A percentile compares a stretch with the other conserved stretches of the same genome.
Evolutionary conservation across 1,140 invertebrate species (phyloP).

Genomic region (Aradophagus sp.): DNA sequence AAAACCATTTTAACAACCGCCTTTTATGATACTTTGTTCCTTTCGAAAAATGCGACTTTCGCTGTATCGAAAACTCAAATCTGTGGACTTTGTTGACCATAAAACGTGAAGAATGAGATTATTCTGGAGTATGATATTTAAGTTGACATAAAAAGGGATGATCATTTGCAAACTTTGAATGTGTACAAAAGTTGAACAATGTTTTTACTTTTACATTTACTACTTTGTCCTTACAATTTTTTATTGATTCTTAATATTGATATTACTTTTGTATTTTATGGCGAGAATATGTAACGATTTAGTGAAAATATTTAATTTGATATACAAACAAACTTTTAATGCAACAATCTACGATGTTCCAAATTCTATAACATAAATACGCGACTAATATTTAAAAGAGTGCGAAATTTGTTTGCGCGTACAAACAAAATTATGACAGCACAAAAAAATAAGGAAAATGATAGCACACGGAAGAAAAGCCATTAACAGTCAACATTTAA

Average conservation of each 20-base stretch:
- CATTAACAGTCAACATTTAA: constrained; percentile 47
- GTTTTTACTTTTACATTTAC: constrained; percentile 13
- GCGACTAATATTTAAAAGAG: no score
- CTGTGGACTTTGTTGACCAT: constrained; percentile 34
- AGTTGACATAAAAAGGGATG: constrained; percentile 32
- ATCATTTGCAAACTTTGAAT: constrained; percentile 28
- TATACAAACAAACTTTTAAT: no score
- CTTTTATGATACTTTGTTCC: constrained; percentile 46
- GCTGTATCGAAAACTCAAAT: constrained; percentile 41
- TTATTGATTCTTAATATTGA: neutral
- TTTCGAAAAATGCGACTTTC: constrained; percentile 30
- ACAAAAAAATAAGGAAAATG: neutral
- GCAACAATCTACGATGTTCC: no score
- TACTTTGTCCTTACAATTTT: constrained; percentile 6
- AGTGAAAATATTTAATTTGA: no score
- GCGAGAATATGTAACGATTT: no score
- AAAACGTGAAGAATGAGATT: constrained; percentile 41
- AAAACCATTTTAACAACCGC: constrained; percentile 38
- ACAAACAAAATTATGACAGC: constrained; percentile 6
- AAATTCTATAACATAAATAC: no score
- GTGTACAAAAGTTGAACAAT: constrained; percentile 10
- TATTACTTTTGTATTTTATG: neutral
- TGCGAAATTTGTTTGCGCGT: no score
- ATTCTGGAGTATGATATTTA: constrained; percentile 23
- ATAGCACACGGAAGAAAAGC: constrained; percentile 25